A percentile compares a stretch with the other conserved stretches of the same genome.
phyloP scores from a whole-genome alignment of 2,797 vertebrate genomes.

The Crenichthys baileyi region DNA sequence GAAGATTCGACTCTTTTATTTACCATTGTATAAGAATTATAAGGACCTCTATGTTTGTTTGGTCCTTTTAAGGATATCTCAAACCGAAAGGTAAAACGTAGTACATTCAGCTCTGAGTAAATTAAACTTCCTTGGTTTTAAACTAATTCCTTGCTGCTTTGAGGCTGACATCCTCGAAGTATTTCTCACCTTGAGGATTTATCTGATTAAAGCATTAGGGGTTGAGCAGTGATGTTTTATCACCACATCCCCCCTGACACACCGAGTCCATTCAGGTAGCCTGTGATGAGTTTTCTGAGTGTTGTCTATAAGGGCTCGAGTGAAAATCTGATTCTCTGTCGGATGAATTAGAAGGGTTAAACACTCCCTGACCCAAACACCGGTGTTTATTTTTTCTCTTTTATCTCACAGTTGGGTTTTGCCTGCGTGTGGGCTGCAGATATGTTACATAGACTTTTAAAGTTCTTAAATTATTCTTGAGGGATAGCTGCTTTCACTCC shows the following conservation, averaged over 20 bases:
- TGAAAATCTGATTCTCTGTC: constrained; percentile 27
- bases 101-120: not conserved
- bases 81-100: not conserved
- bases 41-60: constrained; percentile 11
- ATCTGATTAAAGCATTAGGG: constrained; percentile 37
- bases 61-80: not conserved
- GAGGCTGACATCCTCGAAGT: constrained; percentile 2
- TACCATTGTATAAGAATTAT: not conserved
- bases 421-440: not conserved
- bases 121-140: not conserved
- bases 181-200: constrained; percentile 3
- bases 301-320: constrained; percentile 13
- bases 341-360: constrained; percentile 39
- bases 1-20: constrained; percentile 10
- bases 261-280: constrained; percentile 11
- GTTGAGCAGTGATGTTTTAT: constrained; percentile 29
- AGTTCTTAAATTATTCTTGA: not conserved
- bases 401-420: not conserved
- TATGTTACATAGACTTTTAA: not conserved
- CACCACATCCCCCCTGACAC: constrained; percentile 7
- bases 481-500: not conserved
- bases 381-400: not conserved
- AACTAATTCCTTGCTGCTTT: not conserved
- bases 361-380: constrained; percentile 29
- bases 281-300: constrained; percentile 18